These are phyloP conservation scores for Cirrhinus molitorella DNA, from an alignment of 2,797 vertebrate species.

Conservation along the genomic window DNA sequence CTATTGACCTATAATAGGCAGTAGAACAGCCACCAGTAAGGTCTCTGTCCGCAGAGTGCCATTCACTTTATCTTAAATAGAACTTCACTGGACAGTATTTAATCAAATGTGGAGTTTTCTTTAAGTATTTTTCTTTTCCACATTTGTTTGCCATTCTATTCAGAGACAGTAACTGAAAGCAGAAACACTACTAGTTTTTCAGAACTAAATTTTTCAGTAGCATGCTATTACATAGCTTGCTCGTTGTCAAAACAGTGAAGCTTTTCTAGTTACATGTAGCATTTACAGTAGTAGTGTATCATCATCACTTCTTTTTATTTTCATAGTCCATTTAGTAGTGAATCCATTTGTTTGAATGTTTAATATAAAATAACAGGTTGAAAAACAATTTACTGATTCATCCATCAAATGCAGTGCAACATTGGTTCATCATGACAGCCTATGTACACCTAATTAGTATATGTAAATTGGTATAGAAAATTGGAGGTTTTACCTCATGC, in stretches of 20 bases:
- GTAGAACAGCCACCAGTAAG: conserved; percentile 12
- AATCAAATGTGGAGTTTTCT: conserved; percentile 15
- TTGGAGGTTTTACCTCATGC: too few species aligned
- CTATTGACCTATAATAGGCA: conserved; percentile 26
- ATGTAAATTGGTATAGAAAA: neutral
- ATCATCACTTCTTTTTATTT: neutral
- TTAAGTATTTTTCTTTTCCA: neutral
- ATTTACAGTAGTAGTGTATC: neutral
- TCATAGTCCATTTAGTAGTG: neutral
- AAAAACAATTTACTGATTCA: neutral
- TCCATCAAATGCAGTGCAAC: neutral
- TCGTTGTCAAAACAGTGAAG: neutral
- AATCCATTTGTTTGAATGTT: neutral
- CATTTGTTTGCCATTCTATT: neutral
- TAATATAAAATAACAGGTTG: neutral
- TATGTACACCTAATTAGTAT: neutral
- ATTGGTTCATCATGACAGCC: neutral
- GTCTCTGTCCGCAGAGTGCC: conserved; percentile 9
- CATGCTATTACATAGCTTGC: neutral
- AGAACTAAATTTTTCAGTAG: neutral
- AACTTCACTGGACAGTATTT: neutral
- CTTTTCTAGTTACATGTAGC: neutral
- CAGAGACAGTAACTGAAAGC: neutral
- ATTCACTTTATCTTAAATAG: conserved; percentile 22
- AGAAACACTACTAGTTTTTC: neutral